Conservation (phyloP, 2,888 invertebrate genomes). For the Reticulitermes lucifugus region DNA sequence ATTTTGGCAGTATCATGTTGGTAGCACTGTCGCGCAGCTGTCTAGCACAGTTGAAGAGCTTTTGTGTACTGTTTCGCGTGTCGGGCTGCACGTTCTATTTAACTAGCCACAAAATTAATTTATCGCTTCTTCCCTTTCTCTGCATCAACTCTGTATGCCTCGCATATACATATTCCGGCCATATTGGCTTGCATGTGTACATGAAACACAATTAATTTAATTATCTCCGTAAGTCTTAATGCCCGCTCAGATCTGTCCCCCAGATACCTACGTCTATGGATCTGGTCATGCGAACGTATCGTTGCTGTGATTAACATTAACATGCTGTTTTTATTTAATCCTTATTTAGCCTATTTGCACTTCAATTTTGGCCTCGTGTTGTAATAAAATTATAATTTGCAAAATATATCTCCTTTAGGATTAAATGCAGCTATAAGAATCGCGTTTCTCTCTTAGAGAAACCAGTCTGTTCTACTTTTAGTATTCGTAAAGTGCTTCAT, state of each 20-base stretch:
- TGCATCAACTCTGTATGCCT: neutral
- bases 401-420: too few relatives aligned
- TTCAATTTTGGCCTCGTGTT: neutral
- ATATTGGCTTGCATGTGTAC: slow-evolving; percentile 26
- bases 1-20: slow-evolving; percentile 20
- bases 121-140: slow-evolving; percentile 60
- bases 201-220: slow-evolving; percentile 51
- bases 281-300: slow-evolving; percentile 1
- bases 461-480: too few relatives aligned
- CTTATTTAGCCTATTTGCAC: neutral
- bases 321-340: slow-evolving; percentile 5
- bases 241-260: slow-evolving; percentile 48
- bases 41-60: neutral
- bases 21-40: neutral
- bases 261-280: slow-evolving; percentile 34
- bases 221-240: slow-evolving; percentile 44
- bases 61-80: slow-evolving; percentile 23
- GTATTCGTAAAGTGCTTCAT: too few relatives aligned
- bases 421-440: too few relatives aligned
- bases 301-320: slow-evolving; percentile 4
- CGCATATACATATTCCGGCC: neutral
- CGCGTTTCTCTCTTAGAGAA: too few relatives aligned
- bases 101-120: slow-evolving; percentile 67
- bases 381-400: neutral
- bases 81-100: slow-evolving; percentile 56